These are phyloP conservation scores for Drosophila saltans DNA, from an alignment of 1,140 invertebrate species.

Conservation along the genomic window DNA sequence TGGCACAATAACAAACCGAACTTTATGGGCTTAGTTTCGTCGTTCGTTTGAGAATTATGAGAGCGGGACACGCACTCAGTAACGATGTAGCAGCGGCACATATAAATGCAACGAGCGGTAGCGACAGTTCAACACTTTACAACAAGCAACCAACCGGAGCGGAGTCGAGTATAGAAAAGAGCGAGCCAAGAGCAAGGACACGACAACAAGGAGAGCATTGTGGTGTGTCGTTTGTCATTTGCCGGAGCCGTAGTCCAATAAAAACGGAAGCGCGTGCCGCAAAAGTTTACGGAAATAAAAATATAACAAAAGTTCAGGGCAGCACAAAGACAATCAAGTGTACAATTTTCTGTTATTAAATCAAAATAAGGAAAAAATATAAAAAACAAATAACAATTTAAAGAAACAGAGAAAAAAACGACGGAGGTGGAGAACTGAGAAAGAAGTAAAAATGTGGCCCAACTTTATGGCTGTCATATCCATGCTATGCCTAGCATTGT, in stretches of 20 bases:
- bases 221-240: neutral
- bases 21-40: conserved; percentile 42
- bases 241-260: conserved; percentile 12
- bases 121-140: conserved; percentile 58
- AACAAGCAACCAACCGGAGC: conserved; percentile 53
- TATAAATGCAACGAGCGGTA: conserved; percentile 61
- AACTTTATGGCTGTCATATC: conserved; percentile 70
- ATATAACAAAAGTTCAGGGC: conserved; percentile 51
- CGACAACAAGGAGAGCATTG: conserved; percentile 18
- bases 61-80: conserved; percentile 63
- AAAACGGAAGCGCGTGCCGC: conserved; percentile 70
- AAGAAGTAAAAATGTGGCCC: conserved; percentile 65
- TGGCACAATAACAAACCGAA: conserved; percentile 68
- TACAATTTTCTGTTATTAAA: conserved; percentile 28
- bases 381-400: conserved; percentile 17
- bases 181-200: conserved; percentile 23
- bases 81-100: conserved; percentile 53
- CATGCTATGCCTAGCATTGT: conserved; percentile 61
- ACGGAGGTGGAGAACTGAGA: conserved; percentile 34
- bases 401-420: neutral
- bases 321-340: conserved; percentile 23
- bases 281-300: conserved; percentile 79
- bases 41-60: conserved; percentile 61
- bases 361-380: conserved; percentile 16
- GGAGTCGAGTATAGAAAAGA: conserved; percentile 33